Conservation (phyloP, 2,797 vertebrate species). For the Hylomyscus alleni region DNA sequence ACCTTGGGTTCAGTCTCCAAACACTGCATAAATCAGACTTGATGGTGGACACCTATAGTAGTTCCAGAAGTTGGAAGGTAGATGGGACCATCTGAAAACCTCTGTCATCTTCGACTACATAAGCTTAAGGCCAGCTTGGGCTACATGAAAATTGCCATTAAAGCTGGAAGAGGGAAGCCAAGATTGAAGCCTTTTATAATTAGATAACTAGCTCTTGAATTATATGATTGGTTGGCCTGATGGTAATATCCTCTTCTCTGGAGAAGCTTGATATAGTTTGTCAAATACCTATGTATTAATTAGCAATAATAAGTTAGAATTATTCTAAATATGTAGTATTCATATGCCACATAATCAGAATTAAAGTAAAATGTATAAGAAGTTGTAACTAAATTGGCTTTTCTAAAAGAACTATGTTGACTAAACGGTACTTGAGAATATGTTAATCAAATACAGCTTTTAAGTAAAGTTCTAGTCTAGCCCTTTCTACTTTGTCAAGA, state of each 20-base stretch:
- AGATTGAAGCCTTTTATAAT: background rate
- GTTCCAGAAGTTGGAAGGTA: background rate
- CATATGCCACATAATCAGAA: background rate
- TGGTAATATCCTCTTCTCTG: slow-evolving; percentile 1
- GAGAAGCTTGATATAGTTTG: slow-evolving; percentile 44
- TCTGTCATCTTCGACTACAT: background rate
- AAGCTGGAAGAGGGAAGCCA: background rate
- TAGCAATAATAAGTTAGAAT: background rate
- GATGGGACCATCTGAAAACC: background rate
- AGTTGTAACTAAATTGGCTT: background rate
- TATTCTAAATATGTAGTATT: background rate
- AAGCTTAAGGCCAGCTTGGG: background rate
- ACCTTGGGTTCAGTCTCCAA: background rate
- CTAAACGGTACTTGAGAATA: background rate
- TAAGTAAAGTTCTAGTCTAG: background rate
- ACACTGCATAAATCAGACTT: background rate
- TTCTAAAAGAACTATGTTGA: background rate
- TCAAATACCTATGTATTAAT: background rate
- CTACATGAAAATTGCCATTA: background rate
- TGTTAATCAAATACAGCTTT: background rate
- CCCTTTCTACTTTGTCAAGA: background rate
- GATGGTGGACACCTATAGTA: background rate
- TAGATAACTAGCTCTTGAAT: slow-evolving; percentile 7
- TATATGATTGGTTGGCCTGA: background rate
- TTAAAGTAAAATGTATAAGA: background rate